Evolutionary conservation across 1,140 invertebrate species (phyloP), one percentile per base, ranked within the genome.

Genomic region (Drosophila leontia): DNA sequence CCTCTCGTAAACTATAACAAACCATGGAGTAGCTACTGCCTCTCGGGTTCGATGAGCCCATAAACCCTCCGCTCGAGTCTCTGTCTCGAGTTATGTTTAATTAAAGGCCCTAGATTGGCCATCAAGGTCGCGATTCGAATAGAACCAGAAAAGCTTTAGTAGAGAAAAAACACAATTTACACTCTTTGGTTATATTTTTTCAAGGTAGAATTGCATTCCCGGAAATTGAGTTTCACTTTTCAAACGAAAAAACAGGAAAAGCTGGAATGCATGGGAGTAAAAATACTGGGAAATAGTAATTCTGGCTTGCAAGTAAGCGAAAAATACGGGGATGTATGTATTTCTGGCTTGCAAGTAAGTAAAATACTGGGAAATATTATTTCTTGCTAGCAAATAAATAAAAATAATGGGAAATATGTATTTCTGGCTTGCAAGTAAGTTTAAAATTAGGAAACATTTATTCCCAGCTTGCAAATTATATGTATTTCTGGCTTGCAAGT

Each of bases 21-120:
- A 15, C 15, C 17, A 11, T 13, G 12, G 51, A n/a, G 35, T 12
- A 50, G 41, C 42, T 12, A 45, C 35, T 51, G 53, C 29, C 48
- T 34, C 17, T n/a, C n/a, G 34, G 51, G 61, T 77, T 77, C 72
- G 59, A 59, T 76, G 61, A 35, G 47, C 72, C 32, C 75, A 60
- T 60, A 67, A 77, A 65, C 72, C 51, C 45, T 37, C 50, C 63
- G 7, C n/a, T 51, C n/a, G 29, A 12, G 26, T 12, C 48, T 17
- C n/a, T 9, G 26, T 9, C 47, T n/a, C 61, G 60, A 77, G 48
- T 77, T 77, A 55, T 57, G 74, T 60, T 77, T 68, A 75, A 77
- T 77, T 77, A 48, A 68, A 58, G 45, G 60, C 61, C 39, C 29
- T 68, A 56, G 53, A 77, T 76, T 77, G 75, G 15, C 29, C 37